Conservation (phyloP, 2,113 vertebrate species). For the Phasianus colchicus region DNA sequence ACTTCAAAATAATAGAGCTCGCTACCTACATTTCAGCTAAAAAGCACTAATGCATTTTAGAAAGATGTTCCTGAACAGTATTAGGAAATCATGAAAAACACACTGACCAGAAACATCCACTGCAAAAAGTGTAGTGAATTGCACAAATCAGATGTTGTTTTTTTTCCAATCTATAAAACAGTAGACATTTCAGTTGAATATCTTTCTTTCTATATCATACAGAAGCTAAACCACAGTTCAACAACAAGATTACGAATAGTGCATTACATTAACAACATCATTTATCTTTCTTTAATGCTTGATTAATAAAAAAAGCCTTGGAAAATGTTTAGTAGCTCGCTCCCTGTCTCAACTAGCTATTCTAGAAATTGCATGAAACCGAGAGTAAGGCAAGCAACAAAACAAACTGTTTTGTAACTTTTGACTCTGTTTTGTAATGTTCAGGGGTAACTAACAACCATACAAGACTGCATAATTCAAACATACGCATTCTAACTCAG, state of each 20-base stretch:
- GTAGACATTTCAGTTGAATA: background rate
- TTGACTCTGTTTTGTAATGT: background rate
- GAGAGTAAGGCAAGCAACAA: background rate
- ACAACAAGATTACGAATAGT: background rate
- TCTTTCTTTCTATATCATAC: background rate
- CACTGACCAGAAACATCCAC: background rate
- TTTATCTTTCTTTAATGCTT: background rate
- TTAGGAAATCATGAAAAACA: background rate
- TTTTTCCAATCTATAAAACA: background rate
- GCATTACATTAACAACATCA: background rate
- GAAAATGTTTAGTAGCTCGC: background rate
- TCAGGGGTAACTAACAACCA: background rate
- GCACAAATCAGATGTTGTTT: background rate
- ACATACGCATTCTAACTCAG: background rate
- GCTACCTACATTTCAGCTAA: background rate
- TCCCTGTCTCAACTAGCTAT: background rate
- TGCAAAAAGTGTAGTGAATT: background rate
- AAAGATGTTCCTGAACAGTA: background rate
- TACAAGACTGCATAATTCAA: background rate
- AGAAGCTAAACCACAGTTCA: background rate
- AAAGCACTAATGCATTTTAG: background rate
- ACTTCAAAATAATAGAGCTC: background rate
- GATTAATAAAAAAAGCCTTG: background rate
- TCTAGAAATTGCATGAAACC: background rate
- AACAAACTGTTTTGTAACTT: background rate